Conservation (phyloP, 2,113 vertebrate genomes). For the Laterallus jamaicensis region DNA sequence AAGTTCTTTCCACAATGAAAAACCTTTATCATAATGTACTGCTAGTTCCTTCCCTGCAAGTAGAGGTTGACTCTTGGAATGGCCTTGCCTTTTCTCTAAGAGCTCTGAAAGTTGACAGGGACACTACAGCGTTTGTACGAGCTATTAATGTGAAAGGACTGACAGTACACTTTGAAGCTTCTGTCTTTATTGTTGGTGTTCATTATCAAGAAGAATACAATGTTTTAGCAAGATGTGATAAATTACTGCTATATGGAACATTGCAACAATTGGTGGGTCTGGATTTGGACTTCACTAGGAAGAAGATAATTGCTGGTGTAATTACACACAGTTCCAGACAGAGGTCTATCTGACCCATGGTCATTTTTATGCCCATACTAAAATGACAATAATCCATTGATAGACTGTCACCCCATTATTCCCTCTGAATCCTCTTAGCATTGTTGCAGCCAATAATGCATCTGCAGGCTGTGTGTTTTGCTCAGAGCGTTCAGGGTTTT, state of each 20-base stretch:
- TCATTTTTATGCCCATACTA: neutral
- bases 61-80: slow-evolving; percentile 10
- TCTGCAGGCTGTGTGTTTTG: neutral
- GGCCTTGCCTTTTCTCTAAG: slow-evolving; percentile 17
- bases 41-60: neutral
- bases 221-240: neutral
- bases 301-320: neutral
- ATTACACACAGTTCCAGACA: neutral
- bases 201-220: neutral
- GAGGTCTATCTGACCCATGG: neutral
- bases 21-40: neutral
- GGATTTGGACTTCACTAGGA: neutral
- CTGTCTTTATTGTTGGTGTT: neutral
- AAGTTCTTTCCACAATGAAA: slow-evolving; percentile 21
- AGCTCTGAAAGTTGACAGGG: slow-evolving; percentile 36
- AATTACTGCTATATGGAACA: neutral
- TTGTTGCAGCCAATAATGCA: neutral
- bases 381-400: neutral
- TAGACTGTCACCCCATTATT: neutral
- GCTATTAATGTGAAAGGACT: slow-evolving; percentile 7
- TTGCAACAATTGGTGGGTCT: neutral
- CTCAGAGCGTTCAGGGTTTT: neutral
- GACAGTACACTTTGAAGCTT: neutral
- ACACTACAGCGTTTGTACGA: neutral
- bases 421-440: neutral